Evolutionary conservation across 2,113 vertebrate species (phyloP).

Genomic region (Cyanistes caeruleus): DNA sequence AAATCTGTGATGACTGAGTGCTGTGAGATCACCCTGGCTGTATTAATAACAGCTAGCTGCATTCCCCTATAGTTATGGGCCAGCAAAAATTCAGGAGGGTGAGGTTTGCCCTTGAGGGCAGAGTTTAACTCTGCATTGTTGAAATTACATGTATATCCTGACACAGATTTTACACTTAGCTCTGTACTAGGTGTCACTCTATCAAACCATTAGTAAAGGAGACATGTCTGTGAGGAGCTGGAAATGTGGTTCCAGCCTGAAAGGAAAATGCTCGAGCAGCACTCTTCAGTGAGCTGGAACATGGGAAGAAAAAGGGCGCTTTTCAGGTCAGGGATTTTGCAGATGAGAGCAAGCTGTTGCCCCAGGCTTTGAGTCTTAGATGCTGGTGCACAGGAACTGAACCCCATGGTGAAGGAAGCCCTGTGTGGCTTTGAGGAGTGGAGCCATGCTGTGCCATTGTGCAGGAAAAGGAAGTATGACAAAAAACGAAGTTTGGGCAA

Average conservation of each 20-base stretch:
- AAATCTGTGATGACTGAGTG: not conserved
- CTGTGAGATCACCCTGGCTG: not conserved
- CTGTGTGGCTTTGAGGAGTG: not conserved
- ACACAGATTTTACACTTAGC: not conserved
- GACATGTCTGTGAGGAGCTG: not conserved
- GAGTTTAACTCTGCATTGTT: not conserved
- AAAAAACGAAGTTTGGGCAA: accelerated
- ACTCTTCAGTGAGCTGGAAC: not conserved
- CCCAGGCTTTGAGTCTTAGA: not conserved
- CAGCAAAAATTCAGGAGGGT: not conserved
- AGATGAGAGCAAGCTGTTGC: not conserved
- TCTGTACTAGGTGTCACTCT: not conserved
- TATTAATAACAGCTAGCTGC: not conserved
- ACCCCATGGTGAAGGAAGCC: not conserved
- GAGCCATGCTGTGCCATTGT: not conserved
- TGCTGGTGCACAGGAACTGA: not conserved
- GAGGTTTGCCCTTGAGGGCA: not conserved
- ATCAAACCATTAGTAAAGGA: not conserved
- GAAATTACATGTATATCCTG: not conserved
- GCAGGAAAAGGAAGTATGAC: not conserved
- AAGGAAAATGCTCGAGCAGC: not conserved
- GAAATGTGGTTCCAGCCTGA: not conserved
- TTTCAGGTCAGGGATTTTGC: not conserved
- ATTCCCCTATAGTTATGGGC: not conserved
- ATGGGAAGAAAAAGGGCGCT: not conserved